Base-by-base conservation (phyloP, 2,888 invertebrate species). In the Cataglyphis altisquamis region DNA sequence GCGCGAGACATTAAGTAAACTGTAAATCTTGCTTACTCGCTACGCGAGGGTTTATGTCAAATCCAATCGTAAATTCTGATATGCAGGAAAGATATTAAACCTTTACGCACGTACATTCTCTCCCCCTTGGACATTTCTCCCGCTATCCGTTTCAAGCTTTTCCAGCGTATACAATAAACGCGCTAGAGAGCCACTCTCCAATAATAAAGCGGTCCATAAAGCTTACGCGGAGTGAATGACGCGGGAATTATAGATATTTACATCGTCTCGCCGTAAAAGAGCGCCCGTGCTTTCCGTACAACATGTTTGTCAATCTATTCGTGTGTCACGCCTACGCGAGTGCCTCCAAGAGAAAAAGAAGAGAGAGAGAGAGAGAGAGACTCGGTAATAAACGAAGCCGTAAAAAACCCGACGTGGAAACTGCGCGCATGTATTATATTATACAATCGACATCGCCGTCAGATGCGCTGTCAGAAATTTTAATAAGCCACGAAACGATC, bases 401-500 rank as follows among this genome's bases (percentile, higher is more conserved):
- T 78, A 78, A 78, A 78, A 78, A 78, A 21, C 70, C 60, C 57
- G 68, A 41, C 36, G 1, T n/a, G 12, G 32, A 29, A 15, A 32
- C 32, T 62, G 12, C 21, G 41, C 48, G 41, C 32, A 3, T 29
- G 1, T n/a, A 15, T 25, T 25, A 36, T 29, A 55, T 48, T 18
- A n/a, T 29, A 36, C 25, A 32, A 60, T 45, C 60, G 45, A 80
- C 72, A 12, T 80, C 41, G 41, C 68, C n/a, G 68, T 45, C 21
- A 10, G 77, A 52, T 29, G 18, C 25, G 25, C 41, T 85, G 81
- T 86, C 85, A 85, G 85, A 90, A 90, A 89, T 89, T 90, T 90
- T 90, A 89, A 86, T 89, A 89, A 90, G 60, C 78, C 72, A 70
- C 78, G 25, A 55, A 70, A 82, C 78, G 80, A 80, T 70, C 55